Evolutionary conservation across 2,113 vertebrate genomes (phyloP).

Genomic region (Lepidothrix coronata): DNA sequence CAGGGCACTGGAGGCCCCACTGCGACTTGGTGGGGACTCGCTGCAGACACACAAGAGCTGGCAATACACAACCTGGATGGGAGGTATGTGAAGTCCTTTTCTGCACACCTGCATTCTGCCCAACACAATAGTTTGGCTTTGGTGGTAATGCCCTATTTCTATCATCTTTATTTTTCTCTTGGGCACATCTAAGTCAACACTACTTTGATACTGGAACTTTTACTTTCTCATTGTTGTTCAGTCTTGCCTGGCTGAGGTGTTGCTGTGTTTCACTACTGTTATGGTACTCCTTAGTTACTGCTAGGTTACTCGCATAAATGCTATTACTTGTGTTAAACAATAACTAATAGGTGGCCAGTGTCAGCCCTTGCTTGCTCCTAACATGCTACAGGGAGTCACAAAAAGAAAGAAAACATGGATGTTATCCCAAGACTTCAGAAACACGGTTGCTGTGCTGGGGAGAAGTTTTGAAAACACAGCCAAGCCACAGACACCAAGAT

Average conservation of each 20-base stretch:
- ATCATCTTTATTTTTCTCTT: neutral
- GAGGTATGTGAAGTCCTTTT: neutral
- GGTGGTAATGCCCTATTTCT: neutral
- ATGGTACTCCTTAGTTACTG: neutral
- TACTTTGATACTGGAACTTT: neutral
- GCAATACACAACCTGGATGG: neutral
- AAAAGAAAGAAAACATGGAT: neutral
- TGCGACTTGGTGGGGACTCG: accelerated
- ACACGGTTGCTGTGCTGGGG: neutral
- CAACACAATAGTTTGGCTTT: neutral
- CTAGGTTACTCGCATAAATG: neutral
- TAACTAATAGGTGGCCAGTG: neutral
- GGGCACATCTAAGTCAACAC: neutral
- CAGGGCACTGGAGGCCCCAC: neutral
- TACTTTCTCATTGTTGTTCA: neutral
- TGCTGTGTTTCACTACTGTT: neutral
- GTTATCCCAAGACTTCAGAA: neutral
- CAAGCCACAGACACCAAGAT: neutral
- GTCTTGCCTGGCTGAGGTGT: neutral
- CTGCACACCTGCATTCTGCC: neutral
- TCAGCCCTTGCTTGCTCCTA: neutral
- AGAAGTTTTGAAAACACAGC: neutral
- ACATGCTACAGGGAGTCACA: neutral
- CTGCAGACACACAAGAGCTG: neutral
- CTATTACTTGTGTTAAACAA: neutral